Percentiles rank a stretch among this genome's conserved stretches.
Evolutionary conservation across 2,797 vertebrate species (phyloP).

Genomic region (Novumbra hubbsi): DNA sequence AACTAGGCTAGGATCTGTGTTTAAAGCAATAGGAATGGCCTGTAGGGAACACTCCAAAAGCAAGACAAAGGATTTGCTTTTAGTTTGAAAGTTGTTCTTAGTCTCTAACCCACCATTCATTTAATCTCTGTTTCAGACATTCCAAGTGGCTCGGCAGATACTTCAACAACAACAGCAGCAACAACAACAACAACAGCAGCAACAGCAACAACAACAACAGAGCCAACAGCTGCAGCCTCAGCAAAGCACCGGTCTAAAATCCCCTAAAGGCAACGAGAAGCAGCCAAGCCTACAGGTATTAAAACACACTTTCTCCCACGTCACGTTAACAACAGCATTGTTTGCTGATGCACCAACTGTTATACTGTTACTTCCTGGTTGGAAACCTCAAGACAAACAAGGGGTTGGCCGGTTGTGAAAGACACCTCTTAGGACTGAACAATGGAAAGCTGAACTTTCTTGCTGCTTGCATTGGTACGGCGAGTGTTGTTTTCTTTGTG

Average conservation of each 20-base stretch:
- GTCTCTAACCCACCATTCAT: slow-evolving; percentile 35
- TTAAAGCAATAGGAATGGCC: slow-evolving; percentile 44
- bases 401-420: background rate
- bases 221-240: slow-evolving; percentile 76
- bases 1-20: slow-evolving; percentile 44
- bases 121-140: slow-evolving; percentile 75
- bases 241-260: slow-evolving; percentile 82
- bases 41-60: slow-evolving; percentile 29
- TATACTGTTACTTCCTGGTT: slow-evolving; percentile 43
- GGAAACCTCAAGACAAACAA: slow-evolving; percentile 29
- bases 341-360: background rate
- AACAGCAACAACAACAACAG: slow-evolving; percentile 82
- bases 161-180: slow-evolving; percentile 80
- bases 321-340: background rate
- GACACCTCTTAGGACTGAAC: slow-evolving; percentile 24
- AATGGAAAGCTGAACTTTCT: slow-evolving; percentile 7
- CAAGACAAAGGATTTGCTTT: slow-evolving; percentile 49
- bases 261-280: slow-evolving; percentile 91
- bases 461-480: slow-evolving; percentile 48
- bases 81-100: slow-evolving; percentile 37
- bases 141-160: slow-evolving; percentile 94
- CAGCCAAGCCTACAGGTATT: slow-evolving; percentile 88
- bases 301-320: slow-evolving; percentile 26
- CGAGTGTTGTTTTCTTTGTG: slow-evolving; percentile 23
- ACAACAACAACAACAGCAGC: slow-evolving; percentile 82